A percentile compares a stretch with the other conserved stretches of the same genome.
These are phyloP conservation scores for Oscheius sp. DNA, from an alignment of 2,888 invertebrate species.

Conservation along the genomic window DNA sequence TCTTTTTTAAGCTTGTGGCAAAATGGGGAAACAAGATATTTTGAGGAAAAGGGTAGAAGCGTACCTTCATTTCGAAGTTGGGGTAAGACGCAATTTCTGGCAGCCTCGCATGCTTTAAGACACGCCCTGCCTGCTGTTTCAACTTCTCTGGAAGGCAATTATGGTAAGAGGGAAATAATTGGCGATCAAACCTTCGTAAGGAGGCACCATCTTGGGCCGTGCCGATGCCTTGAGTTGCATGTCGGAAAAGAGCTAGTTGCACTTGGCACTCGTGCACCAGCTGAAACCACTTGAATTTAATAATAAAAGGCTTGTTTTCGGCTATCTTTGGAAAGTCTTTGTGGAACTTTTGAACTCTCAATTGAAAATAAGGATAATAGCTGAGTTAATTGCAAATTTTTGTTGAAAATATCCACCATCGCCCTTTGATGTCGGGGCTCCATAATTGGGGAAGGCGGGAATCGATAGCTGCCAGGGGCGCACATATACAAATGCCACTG, in stretches of 20 bases:
- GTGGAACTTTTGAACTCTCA: not conserved
- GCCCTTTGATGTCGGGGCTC: not conserved
- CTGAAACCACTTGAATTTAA: constrained; percentile 45
- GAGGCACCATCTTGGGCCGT: constrained; percentile 60
- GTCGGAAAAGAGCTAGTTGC: constrained; percentile 68
- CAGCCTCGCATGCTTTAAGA: constrained; percentile 66
- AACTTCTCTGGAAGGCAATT: constrained; percentile 44
- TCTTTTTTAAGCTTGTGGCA: not conserved
- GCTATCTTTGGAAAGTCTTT: not conserved
- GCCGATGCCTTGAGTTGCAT: constrained; percentile 66
- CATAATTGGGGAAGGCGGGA: constrained; percentile 15
- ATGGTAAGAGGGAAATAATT: too few relatives aligned
- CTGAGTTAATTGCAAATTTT: not conserved
- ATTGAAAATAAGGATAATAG: not conserved
- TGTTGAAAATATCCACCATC: not conserved
- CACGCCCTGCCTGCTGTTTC: constrained; percentile 61
- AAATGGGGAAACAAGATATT: not conserved
- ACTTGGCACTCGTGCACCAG: constrained; percentile 70
- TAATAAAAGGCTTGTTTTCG: not conserved
- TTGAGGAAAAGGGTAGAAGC: too few relatives aligned
- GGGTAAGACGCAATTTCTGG: constrained; percentile 67
- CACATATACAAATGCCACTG: constrained; percentile 11
- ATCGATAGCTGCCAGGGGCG: constrained; percentile 5
- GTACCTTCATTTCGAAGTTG: constrained; percentile 66
- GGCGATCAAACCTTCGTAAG: constrained; percentile 58